These are phyloP conservation scores for Anthopleura sola DNA, from an alignment of 64 coral and sea anemone species.

Conservation along the genomic window DNA sequence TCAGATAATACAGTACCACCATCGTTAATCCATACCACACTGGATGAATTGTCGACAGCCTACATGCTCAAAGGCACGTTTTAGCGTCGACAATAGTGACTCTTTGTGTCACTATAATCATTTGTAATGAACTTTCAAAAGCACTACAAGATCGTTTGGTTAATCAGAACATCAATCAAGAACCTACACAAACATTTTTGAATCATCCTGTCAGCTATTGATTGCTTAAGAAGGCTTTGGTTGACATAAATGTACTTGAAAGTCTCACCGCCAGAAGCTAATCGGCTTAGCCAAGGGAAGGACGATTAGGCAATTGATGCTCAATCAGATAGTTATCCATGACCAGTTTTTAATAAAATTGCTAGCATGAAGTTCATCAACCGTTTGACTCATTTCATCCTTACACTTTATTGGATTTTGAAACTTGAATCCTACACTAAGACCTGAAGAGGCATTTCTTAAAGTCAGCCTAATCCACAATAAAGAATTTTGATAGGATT, in stretches of 20 bases:
- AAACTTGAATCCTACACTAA: neutral
- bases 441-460: neutral
- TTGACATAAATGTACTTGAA: conserved; percentile 5
- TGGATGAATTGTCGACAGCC: neutral
- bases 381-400: neutral
- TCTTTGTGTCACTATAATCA: neutral
- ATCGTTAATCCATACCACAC: too few relatives aligned
- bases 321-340: neutral
- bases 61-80: neutral
- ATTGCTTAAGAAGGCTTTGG: neutral
- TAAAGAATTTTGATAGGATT: neutral
- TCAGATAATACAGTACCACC: too few relatives aligned
- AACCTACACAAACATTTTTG: neutral
- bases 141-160: neutral
- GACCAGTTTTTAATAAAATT: neutral
- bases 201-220: neutral
- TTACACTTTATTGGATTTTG: neutral
- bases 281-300: conserved; percentile 6
- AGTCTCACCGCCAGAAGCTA: neutral
- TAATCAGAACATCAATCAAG: conserved; percentile 16
- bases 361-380: neutral
- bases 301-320: neutral
- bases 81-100: neutral
- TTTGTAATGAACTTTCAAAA: neutral
- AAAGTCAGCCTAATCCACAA: neutral